Evolutionary conservation across 1,140 invertebrate species (phyloP).

Genomic region (Intoshia linei): DNA sequence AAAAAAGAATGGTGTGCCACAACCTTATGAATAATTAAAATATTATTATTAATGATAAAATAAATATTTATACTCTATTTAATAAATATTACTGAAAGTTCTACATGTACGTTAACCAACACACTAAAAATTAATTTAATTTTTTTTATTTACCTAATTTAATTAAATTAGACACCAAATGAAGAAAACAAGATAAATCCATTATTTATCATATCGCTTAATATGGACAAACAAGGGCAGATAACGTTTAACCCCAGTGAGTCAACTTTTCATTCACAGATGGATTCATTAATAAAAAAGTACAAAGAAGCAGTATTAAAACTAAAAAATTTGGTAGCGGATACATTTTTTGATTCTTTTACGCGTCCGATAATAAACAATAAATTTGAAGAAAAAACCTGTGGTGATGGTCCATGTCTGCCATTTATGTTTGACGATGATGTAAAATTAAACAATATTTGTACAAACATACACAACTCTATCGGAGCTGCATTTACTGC

Average conservation of each 20-base stretch:
- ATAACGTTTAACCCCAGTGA: not conserved
- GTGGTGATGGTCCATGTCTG: constrained; percentile 31
- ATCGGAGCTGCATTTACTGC: constrained; percentile 29
- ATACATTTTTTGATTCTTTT: constrained; percentile 22
- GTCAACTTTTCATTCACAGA: constrained; percentile 14
- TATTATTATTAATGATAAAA: no score
- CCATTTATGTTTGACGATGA: constrained; percentile 33
- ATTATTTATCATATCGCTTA: no score
- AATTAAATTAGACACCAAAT: no score
- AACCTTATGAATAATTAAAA: no score
- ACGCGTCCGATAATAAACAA: constrained; percentile 36
- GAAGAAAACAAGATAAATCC: no score
- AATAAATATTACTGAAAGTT: no score
- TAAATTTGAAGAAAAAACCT: constrained; percentile 33
- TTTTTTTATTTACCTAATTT: no score
- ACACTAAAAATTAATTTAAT: no score
- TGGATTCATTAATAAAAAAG: constrained; percentile 17
- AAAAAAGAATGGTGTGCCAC: no score
- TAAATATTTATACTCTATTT: no score
- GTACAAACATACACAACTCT: constrained; percentile 16
- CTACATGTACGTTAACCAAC: no score
- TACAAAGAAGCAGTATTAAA: constrained; percentile 21
- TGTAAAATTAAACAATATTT: constrained; percentile 1
- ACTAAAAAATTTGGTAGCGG: constrained; percentile 19
- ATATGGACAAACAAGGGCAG: no score